These are phyloP conservation scores for Corapipo altera DNA, from an alignment of 2,113 vertebrate genomes.

Conservation along the genomic window DNA sequence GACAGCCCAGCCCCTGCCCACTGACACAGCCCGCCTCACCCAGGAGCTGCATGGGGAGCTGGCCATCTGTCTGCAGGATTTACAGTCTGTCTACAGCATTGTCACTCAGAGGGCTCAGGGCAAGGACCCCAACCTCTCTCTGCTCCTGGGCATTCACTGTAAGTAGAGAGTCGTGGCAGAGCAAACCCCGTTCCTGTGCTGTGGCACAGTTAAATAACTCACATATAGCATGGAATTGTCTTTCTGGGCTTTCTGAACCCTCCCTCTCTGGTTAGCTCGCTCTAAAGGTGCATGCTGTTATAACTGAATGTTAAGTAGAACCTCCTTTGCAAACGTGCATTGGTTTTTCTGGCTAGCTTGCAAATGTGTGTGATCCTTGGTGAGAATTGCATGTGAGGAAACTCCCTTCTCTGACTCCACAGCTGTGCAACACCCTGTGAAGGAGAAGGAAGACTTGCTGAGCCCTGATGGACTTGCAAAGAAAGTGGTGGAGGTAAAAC, in stretches of 20 bases:
- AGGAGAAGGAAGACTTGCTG: constrained; percentile 80
- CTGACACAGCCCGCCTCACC: constrained; percentile 65
- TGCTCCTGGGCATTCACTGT: constrained; percentile 93
- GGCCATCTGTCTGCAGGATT: constrained; percentile 85
- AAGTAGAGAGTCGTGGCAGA: constrained; percentile 38
- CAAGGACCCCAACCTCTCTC: constrained; percentile 92
- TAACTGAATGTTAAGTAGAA: neutral
- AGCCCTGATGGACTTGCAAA: constrained; percentile 84
- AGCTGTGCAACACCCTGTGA: constrained; percentile 74
- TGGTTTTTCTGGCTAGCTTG: neutral
- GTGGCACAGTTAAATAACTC: neutral
- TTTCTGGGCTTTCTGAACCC: neutral
- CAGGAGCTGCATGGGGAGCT: constrained; percentile 84
- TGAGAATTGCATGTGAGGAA: neutral
- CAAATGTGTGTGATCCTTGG: neutral
- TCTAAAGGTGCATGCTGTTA: neutral
- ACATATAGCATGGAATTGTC: neutral
- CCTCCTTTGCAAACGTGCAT: neutral
- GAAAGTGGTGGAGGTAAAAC: constrained; percentile 86
- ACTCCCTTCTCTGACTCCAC: constrained; percentile 26
- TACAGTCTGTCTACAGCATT: constrained; percentile 91
- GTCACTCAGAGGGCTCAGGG: constrained; percentile 92
- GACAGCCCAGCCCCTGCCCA: constrained; percentile 60
- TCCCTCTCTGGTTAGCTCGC: neutral
- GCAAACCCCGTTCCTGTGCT: neutral